Conservation (phyloP, 2,888 invertebrate species). For the Nymphalis c-album region DNA sequence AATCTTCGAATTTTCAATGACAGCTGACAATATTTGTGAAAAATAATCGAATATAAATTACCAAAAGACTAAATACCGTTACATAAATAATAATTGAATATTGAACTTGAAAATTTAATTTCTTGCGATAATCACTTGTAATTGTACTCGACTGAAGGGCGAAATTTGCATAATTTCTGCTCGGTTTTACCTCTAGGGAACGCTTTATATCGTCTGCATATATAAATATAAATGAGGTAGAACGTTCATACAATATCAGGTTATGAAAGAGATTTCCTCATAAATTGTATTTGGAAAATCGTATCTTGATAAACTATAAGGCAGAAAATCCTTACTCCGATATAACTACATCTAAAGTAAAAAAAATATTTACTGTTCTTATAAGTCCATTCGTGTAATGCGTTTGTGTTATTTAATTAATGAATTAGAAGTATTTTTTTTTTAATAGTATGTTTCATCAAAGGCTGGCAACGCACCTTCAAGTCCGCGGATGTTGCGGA, state of each 20-base stretch:
- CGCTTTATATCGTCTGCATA: slow-evolving; percentile 70
- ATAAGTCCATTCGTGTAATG: background rate
- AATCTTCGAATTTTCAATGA: no score
- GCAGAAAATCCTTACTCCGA: background rate
- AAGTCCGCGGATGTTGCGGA: no score
- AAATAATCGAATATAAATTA: no score
- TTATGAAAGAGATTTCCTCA: slow-evolving; percentile 10
- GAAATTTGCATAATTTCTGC: slow-evolving; percentile 74
- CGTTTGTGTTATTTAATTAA: no score
- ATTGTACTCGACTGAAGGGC: slow-evolving; percentile 68
- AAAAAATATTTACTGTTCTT: no score
- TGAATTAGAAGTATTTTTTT: no score
- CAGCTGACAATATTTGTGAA: no score
- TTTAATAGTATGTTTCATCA: no score
- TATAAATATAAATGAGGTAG: slow-evolving; percentile 60
- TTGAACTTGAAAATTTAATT: slow-evolving; percentile 59
- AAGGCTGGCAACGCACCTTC: no score
- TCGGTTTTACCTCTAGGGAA: slow-evolving; percentile 54
- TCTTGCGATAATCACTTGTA: slow-evolving; percentile 69
- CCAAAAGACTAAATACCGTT: no score
- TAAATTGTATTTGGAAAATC: slow-evolving; percentile 10
- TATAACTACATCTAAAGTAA: no score
- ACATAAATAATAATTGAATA: slow-evolving; percentile 29
- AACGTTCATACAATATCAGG: slow-evolving; percentile 3
- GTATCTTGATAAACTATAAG: background rate